A percentile compares a stretch with the other conserved stretches of the same genome.
These are phyloP conservation scores for Matsumyia berberina DNA, from an alignment of 2,888 invertebrate genomes.

Conservation along the genomic window DNA sequence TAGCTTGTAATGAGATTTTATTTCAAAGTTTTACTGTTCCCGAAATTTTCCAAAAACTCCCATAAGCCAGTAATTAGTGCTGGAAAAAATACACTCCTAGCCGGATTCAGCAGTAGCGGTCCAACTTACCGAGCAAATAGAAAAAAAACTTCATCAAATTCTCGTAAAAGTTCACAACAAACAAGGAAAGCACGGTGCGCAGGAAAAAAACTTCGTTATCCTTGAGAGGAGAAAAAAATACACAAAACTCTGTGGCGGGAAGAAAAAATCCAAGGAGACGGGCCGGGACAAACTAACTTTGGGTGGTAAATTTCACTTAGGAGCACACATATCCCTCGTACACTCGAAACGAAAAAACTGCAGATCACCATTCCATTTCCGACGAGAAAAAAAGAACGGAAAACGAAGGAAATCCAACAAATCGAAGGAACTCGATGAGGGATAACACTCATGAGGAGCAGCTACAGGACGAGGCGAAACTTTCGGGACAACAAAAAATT, in stretches of 20 bases:
- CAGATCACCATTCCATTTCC: slow-evolving; percentile 39
- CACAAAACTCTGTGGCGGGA: not conserved
- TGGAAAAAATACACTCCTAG: slow-evolving; percentile 11
- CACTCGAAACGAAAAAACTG: slow-evolving; percentile 29
- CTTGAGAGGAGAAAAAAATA: slow-evolving; percentile 10
- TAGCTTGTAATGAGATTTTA: slow-evolving; percentile 4
- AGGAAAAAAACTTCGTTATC: slow-evolving; percentile 21
- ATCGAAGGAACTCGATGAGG: slow-evolving; percentile 35
- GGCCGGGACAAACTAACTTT: slow-evolving; percentile 21
- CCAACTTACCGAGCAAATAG: slow-evolving; percentile 16
- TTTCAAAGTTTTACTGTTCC: slow-evolving; percentile 6
- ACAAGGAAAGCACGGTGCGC: slow-evolving; percentile 9
- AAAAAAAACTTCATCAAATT: slow-evolving; percentile 54
- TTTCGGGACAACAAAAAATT: slow-evolving; percentile 55
- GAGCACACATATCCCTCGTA: slow-evolving; percentile 22
- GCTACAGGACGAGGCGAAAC: slow-evolving; percentile 18
- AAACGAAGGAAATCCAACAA: too few relatives aligned
- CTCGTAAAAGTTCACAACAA: slow-evolving; percentile 54
- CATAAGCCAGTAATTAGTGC: slow-evolving; percentile 53
- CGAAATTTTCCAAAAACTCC: not conserved
- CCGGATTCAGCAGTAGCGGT: not conserved
- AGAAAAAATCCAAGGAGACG: not conserved
- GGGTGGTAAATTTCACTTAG: slow-evolving; percentile 51
- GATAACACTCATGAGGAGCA: slow-evolving; percentile 6
- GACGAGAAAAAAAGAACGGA: slow-evolving; percentile 17